Evolutionary conservation across 2,888 invertebrate genomes (phyloP).

Genomic region (Amphipyra berbera): DNA sequence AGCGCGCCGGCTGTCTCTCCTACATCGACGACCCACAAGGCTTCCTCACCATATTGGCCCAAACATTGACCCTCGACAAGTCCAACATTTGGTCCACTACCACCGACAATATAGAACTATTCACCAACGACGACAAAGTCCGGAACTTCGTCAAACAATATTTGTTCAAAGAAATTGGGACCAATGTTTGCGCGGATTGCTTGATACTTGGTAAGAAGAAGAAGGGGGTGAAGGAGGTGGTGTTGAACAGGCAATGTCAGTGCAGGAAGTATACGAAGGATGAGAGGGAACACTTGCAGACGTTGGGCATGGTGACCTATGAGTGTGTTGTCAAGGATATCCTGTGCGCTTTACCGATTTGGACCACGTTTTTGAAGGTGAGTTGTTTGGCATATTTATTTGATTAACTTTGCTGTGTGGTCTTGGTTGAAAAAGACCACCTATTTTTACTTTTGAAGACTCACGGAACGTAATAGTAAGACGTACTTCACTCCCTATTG

Average conservation of each 20-base stretch:
- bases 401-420: background rate
- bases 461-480: no score
- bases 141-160: conserved; percentile 93
- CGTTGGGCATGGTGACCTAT: conserved; percentile 92
- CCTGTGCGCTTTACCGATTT: conserved; percentile 93
- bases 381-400: conserved; percentile 43
- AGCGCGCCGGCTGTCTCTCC: conserved; percentile 96
- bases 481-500: no score
- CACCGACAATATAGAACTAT: conserved; percentile 92
- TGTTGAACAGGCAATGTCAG: conserved; percentile 65
- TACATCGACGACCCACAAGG: conserved; percentile 96
- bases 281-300: conserved; percentile 90
- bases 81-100: conserved; percentile 92
- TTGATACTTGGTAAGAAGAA: conserved; percentile 62
- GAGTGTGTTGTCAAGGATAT: conserved; percentile 95
- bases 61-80: conserved; percentile 94
- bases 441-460: no score
- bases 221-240: conserved; percentile 65
- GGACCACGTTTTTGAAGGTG: conserved; percentile 92
- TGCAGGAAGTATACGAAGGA: conserved; percentile 77
- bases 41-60: conserved; percentile 93
- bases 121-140: conserved; percentile 93
- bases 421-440: no score
- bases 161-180: conserved; percentile 73
- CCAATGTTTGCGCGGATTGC: conserved; percentile 70